Evolutionary conservation across 2,888 invertebrate species (phyloP), one percentile per base, ranked within the genome.

Genomic region (Drosophila paranaensis): DNA sequence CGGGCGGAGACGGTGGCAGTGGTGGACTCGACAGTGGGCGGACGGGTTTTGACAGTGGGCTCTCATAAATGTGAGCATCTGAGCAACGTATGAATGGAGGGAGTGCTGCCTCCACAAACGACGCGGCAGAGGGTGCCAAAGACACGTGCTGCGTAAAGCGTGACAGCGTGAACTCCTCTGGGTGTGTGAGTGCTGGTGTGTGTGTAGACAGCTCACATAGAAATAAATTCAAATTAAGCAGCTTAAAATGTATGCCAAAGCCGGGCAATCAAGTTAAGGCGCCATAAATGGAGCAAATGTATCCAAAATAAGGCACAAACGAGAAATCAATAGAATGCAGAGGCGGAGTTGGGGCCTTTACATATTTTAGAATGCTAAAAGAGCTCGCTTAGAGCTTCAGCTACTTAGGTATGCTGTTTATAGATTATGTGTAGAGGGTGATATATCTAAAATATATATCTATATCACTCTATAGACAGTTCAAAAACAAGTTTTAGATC

Each of bases 141-240:
- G 79, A 73, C 83, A 83, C 82, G 85, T 85, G 85, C 81, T 68
- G 69, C 70, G 67, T 66, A 65, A 69, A 74, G 85, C 81, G 82
- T 83, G 71, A 77, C 77, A 60, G 60, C 65, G 56, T 57, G 46
- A 61, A 46, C 39, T 43, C 25, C n/a, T 33, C 2, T 40, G 35
- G 57, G n/a, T 61, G 42, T 33, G 25, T 20, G n/a, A 14, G 45
- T 33, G 30, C 8, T 50, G 67, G 35, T 54, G 56, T 53, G 56
- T 53, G 37, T 46, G 55, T 39, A 25, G 45, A 30, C 66, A 53
- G 64, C 72, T 61, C 50, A 51, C 58, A 61, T 51, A 58, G 58
- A 64, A 71, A 45, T 51, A 58, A 50, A 50, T 60, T 69, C 45
- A 73, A 73, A 74, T 60, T 65, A 77, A 65, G 77, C 70, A 60